Base-by-base conservation (phyloP, 35 echinoderm and acorn worm genomes). In the Ptychodera flava region DNA sequence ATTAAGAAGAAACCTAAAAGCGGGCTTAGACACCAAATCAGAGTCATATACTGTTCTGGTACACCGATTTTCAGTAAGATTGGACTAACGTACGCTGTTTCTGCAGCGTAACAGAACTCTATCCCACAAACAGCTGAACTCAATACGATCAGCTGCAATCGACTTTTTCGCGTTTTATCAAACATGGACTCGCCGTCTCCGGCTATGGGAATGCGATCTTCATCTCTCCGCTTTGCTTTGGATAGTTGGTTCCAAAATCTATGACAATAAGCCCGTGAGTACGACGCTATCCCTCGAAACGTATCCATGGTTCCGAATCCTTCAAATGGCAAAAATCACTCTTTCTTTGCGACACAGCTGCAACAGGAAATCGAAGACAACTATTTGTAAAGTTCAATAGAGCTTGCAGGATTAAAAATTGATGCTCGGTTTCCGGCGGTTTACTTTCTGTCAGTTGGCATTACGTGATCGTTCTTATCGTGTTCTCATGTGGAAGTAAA, bases 21-120 rank as follows among this genome's bases (percentile, higher is more conserved):
- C 0, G 96, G 96, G 37, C 96, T 99, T 1, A 99, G 91, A 76
- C 96, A 99, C 96, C 96, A 99, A 0, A 99, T 90, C 88, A 99
- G 86, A 1, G 93, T 99, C 96, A 99, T 99, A 78, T 94, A 99
- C 16, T 90, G 53, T 33, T 92, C 86, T 0, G 93, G 88, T 27
- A 99, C 93, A 1, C 96, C 96, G 16, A 94, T 92, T 32, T 85
- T 37, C 28, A 99, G 84, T 6, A 99, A 38, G n/a, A 94, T 91
- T 6, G 96, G 96, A 32, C 89, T 94, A 27, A 99, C 96, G 64
- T 94, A 99, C 12, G 96, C 96, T 0, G 96, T 99, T 84, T 99
- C 96, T 29, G 96, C 96, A 22, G 96, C 93, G 80, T 99, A 99
- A 85, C 96, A 99, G 86, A 99, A 99, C 83, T 99, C 96, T 78